Evolutionary conservation across 2,113 vertebrate species (phyloP).

Genomic region (Rhineura floridana): DNA sequence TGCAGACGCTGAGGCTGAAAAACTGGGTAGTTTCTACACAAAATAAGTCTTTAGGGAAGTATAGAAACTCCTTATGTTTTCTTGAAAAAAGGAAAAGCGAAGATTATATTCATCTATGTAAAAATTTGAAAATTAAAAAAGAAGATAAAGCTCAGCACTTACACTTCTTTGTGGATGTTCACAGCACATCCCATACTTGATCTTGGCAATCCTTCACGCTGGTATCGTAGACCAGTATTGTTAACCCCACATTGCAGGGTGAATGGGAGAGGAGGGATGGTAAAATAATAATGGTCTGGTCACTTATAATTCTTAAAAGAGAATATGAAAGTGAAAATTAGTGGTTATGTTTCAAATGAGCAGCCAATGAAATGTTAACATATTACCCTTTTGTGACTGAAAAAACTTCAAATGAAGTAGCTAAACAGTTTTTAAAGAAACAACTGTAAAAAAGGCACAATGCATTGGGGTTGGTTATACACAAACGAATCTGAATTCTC

Average conservation of each 20-base stretch:
- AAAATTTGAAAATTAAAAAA: not conserved
- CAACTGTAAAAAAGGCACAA: constrained; percentile 45
- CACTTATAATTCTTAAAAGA: not conserved
- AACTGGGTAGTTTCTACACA: not conserved
- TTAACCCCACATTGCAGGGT: not conserved
- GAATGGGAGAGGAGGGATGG: not conserved
- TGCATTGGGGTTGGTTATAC: constrained; percentile 44
- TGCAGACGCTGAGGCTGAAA: not conserved
- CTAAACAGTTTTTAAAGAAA: not conserved
- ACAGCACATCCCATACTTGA: not conserved
- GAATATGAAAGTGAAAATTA: not conserved
- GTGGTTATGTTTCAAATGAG: not conserved
- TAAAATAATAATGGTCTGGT: not conserved
- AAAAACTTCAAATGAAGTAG: not conserved
- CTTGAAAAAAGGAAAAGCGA: constrained; percentile 1
- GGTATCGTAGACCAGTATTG: not conserved
- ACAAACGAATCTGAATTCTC: constrained; percentile 44
- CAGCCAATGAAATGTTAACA: not conserved
- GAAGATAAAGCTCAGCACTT: not conserved
- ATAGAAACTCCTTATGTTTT: constrained; percentile 44
- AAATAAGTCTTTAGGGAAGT: constrained; percentile 15
- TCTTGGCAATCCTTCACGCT: not conserved
- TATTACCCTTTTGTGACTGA: not conserved
- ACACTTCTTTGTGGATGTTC: not conserved
- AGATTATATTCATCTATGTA: not conserved